Evolutionary conservation across 2,888 invertebrate genomes (phyloP), one percentile per base, ranked within the genome.

Genomic region (Acanthosepion pharaonis): DNA sequence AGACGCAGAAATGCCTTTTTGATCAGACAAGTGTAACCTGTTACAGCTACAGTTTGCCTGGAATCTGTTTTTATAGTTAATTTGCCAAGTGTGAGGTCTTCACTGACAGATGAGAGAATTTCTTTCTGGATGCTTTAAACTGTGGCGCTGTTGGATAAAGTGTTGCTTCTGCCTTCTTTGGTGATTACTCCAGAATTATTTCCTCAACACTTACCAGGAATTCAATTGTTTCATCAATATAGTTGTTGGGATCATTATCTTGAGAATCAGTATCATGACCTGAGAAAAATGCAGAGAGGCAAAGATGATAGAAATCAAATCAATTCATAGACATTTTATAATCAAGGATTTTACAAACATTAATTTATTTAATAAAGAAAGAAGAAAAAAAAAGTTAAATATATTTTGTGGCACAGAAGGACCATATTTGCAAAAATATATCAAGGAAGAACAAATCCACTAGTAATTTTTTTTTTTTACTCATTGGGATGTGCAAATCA

Each of bases 201-300:
- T 99, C 99, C 98, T 99, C 99, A 94, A 97, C 97, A 98, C 99
- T 99, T 97, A 99, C 98, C 98, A 99, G 99, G 98, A 99, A 99
- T 98, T 99, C 99, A 97, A 99, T 98, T 97, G 98, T 98, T 98
- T 99, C 99, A 97, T 99, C 99, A 97, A 99, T 99, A 97, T 99
- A 98, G 97, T 99, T 99, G 96, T 98, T 98, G 94, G 98, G 98
- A 97, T 99, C 99, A 94, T 98, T 98, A 97, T 99, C 98, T 96
- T 99, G 98, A 97, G 98, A 98, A 97, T 99, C 99, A n/a, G 99
- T 99, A 97, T 99, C 99, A 96, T 99, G 98, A 97, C 99, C 99
- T 99, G 95, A 18, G 95, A 95, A 64, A 93, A 55, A 93, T 23
- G 18, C 2, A 94, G 23, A 33, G 53, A 59, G n/a, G 59, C 28